These are phyloP conservation scores for Rhinoptilus africanus DNA, from an alignment of 2,113 vertebrate species.

Conservation along the genomic window DNA sequence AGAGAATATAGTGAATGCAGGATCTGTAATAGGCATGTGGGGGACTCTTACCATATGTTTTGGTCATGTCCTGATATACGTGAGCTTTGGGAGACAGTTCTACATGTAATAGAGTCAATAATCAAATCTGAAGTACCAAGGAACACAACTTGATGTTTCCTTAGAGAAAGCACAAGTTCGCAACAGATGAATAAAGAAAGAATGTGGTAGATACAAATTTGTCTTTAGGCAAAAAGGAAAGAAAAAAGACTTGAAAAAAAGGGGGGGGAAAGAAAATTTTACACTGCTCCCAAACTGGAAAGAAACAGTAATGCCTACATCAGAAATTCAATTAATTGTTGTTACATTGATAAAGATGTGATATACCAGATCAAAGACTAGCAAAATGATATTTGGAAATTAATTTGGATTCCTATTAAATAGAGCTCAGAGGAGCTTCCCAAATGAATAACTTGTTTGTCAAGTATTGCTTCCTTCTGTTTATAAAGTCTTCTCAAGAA, in stretches of 20 bases:
- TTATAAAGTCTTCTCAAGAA: constrained; percentile 30
- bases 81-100: constrained; percentile 40
- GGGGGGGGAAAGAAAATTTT: background rate
- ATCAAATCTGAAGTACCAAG: constrained; percentile 48
- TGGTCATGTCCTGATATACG: constrained; percentile 17
- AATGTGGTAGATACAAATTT: constrained; percentile 24
- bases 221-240: constrained; percentile 47
- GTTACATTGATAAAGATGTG: constrained; percentile 58
- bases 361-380: constrained; percentile 57
- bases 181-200: constrained; percentile 29
- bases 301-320: constrained; percentile 16
- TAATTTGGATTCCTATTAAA: constrained; percentile 60
- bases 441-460: constrained; percentile 48
- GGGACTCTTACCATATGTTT: background rate
- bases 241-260: background rate
- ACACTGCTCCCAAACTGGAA: background rate
- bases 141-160: constrained; percentile 52
- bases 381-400: constrained; percentile 54
- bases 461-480: constrained; percentile 18
- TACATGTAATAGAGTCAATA: constrained; percentile 33
- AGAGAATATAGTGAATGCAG: background rate
- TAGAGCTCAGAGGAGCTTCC: constrained; percentile 34
- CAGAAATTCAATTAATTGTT: constrained; percentile 55
- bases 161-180: constrained; percentile 37
- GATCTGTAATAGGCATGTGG: background rate